A percentile compares a stretch with the other conserved stretches of the same genome.
These are phyloP conservation scores for Lysandra coridon DNA, from an alignment of 2,888 invertebrate genomes.

Conservation along the genomic window DNA sequence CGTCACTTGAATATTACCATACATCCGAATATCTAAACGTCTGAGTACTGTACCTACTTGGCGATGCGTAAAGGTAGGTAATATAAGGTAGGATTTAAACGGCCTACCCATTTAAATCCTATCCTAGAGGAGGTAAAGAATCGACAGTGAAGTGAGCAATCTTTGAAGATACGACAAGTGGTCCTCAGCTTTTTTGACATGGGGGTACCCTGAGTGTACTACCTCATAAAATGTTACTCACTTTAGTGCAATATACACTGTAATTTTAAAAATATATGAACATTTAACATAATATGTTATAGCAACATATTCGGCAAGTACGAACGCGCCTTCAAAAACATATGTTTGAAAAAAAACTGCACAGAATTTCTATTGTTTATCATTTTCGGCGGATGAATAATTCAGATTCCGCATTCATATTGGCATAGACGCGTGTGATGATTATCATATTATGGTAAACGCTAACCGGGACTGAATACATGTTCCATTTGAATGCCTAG, in stretches of 20 bases:
- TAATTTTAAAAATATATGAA: no score
- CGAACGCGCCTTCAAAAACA: slow-evolving; percentile 4
- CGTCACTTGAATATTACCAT: background rate
- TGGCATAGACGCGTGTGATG: slow-evolving; percentile 26
- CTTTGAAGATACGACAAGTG: background rate
- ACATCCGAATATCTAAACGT: background rate
- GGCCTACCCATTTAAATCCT: no score
- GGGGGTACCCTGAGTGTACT: background rate
- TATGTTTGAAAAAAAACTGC: slow-evolving; percentile 27
- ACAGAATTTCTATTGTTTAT: slow-evolving; percentile 30
- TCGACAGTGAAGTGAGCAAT: background rate
- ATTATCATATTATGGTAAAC: slow-evolving; percentile 25
- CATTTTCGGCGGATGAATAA: slow-evolving; percentile 25
- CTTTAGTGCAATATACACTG: background rate
- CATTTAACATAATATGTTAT: background rate
- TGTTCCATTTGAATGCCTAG: slow-evolving; percentile 25
- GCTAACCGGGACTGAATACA: background rate
- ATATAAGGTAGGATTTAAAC: background rate
- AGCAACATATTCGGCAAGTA: background rate
- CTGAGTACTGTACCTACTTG: background rate
- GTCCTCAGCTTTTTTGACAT: background rate
- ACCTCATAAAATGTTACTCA: background rate
- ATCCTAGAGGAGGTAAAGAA: background rate
- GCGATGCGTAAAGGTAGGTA: background rate
- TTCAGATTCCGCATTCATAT: slow-evolving; percentile 23